Evolutionary conservation across 2,888 invertebrate genomes (phyloP).

Genomic region (Drosophila falleni): DNA sequence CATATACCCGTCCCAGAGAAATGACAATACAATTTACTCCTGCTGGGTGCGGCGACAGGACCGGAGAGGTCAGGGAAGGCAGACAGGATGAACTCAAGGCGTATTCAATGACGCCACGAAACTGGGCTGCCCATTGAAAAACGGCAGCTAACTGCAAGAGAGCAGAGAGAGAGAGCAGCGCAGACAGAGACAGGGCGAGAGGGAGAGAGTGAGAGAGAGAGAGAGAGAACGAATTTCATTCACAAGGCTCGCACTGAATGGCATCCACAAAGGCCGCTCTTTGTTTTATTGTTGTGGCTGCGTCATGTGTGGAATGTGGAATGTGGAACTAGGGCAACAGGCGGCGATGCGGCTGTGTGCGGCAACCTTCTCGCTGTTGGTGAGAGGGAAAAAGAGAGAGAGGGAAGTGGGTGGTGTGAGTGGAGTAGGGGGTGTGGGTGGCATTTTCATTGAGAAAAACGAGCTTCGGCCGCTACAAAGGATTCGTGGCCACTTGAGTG

Average conservation of each 20-base stretch:
- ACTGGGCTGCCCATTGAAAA: conserved; percentile 55
- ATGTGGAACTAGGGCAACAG: conserved; percentile 75
- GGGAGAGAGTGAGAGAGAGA: conserved; percentile 12
- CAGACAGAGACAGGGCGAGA: conserved; percentile 4
- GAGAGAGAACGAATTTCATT: conserved; percentile 64
- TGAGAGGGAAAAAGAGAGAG: too few relatives aligned
- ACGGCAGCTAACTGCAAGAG: conserved; percentile 27
- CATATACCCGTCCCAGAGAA: neutral
- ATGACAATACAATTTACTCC: conserved; percentile 27
- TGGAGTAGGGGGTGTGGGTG: conserved; percentile 18
- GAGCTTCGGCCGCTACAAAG: conserved; percentile 42
- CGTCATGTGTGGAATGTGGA: conserved; percentile 60
- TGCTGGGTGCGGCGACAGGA: conserved; percentile 1
- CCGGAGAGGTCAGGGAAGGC: neutral
- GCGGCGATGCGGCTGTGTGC: conserved; percentile 55
- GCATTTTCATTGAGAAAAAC: conserved; percentile 75
- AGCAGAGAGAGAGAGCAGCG: conserved; percentile 9
- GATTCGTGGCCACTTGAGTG: conserved; percentile 61
- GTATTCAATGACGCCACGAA: conserved; percentile 70
- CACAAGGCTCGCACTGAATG: conserved; percentile 71
- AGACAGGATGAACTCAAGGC: conserved; percentile 48
- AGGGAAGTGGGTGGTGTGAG: neutral
- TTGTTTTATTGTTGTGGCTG: conserved; percentile 40
- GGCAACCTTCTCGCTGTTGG: conserved; percentile 37
- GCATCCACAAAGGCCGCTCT: conserved; percentile 60